Evolutionary conservation across 2,113 vertebrate species (phyloP), one percentile per base, ranked within the genome.

Genomic region (Rhinoptilus africanus): DNA sequence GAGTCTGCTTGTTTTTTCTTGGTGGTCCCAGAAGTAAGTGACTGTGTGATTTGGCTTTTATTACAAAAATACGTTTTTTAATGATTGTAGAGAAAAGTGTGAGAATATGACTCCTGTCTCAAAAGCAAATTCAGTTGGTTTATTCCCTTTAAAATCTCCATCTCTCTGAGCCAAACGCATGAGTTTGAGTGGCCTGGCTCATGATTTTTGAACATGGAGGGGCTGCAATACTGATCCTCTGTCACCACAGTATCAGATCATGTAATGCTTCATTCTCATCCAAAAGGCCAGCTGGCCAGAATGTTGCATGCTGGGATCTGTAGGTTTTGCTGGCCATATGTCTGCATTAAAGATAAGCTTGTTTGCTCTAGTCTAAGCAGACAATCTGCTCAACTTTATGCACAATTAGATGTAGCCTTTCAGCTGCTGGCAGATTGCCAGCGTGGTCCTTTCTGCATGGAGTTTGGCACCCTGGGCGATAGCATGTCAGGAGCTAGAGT

Each of bases 311-410:
- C 85, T 94, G 85, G 93, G 95, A 95, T 91, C 95, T 96, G 92
- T 97, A 96, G 96, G 92, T 93, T 95, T 96, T 97, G 88, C 73
- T 96, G 69, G 92, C 96, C 95, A 91, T 96, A 96, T 96, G 92
- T 94, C 95, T 89, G 76, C 91, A 88, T 95, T 96, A 92, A 88
- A 96, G 95, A 97, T 97, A 96, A 96, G 95, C 95, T 94, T 94
- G 83, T 97, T 93, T 95, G 86, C 91, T 92, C 21, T 81, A 87
- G 76, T 94, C 80, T 96, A 84, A 96, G 97, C 85, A 96, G 88
- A 87, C 91, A 95, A 96, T 96, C 88, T 96, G 96, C 92, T 96
- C 84, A 92, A 94, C 92, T 96, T 96, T 93, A 87, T 95, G 94
- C 88, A 93, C 91, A 93, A 89, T 96, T 95, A 94, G 76, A 95